These are phyloP conservation scores for Cephalotes varians DNA, from an alignment of 2,888 invertebrate species.

Conservation along the genomic window DNA sequence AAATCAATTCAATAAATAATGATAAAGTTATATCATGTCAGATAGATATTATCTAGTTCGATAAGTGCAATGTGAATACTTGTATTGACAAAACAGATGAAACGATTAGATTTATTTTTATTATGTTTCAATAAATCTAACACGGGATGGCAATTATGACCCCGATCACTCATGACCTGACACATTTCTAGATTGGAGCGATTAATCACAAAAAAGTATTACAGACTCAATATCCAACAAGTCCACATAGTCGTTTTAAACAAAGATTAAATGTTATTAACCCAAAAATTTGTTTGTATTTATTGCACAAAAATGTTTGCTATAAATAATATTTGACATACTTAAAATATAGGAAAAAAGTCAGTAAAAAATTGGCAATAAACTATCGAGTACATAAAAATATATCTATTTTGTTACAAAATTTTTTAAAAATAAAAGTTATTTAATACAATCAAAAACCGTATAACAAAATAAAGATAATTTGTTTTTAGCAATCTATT, in stretches of 20 bases:
- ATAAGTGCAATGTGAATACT: not conserved
- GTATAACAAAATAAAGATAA: not conserved
- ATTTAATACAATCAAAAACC: not conserved
- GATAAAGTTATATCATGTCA: constrained; percentile 1
- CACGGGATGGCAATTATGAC: constrained; percentile 3
- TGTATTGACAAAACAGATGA: not conserved
- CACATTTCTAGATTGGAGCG: not conserved
- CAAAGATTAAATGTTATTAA: not conserved
- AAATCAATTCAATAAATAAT: constrained; percentile 36
- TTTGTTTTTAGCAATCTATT: not conserved
- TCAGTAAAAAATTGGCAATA: not conserved
- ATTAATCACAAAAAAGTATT: constrained; percentile 14
- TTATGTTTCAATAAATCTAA: constrained; percentile 29
- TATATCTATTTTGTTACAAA: not conserved
- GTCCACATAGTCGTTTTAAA: constrained; percentile 9
- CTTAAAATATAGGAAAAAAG: not conserved
- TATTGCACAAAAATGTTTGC: not conserved
- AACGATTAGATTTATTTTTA: constrained; percentile 28
- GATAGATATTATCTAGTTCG: not conserved
- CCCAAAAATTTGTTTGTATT: not conserved
- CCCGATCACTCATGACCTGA: not conserved
- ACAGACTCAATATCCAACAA: not conserved
- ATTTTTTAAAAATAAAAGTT: not conserved
- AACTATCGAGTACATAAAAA: not conserved
- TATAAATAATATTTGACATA: not conserved